Base-by-base conservation (phyloP, 37 sponge, comb jelly and placozoan species). In the Oscarella lobularis region DNA sequence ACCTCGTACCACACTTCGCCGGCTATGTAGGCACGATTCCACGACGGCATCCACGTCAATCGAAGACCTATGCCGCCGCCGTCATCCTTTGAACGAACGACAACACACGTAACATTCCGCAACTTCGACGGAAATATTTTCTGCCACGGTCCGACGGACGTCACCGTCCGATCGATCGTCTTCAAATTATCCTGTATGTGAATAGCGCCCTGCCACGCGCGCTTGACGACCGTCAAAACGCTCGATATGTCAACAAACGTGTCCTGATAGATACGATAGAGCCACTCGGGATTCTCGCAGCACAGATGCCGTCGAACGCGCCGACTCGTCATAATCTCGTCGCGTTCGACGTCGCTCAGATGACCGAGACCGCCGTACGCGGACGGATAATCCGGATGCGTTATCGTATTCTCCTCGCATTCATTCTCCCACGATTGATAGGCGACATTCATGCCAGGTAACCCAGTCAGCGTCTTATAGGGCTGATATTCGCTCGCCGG, bases 251-350 rank as follows among this genome's bases (percentile, higher is more conserved):
- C 73, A 27, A 70, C 37, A 20, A 70, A 29, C 31, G 73, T 70
- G 37, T 70, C 73, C 66, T 74, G 75, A 74, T 74, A 74, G 66
- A 74, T 74, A 31, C 66, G 60, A 31, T 74, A 74, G 9, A 74
- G 66, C 75, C 75, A 74, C 27, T 74, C 66, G 9, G 75, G 75
- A 74, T 74, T 29, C 20, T 74, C 65, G n/a, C 75, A 74, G 66
- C 75, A 74, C 20, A 9, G n/a, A 5, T 74, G 41, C 9, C 31
- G 66, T 34, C 6, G 5, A 6, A 74, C 66, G 6, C 9, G 9
- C 6, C 20, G 55, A 29, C 75, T 66, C 6, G 30, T 5, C 60
- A 31, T 74, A 30, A 68, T 68, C 31, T 68, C 4, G 31, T 68
- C 31, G 35, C 33, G 71, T 14, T 68, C 31, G 6, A 5, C 31